Evolutionary conservation across 2,113 vertebrate genomes (phyloP).

Genomic region (Neomonachus schauinslandi): DNA sequence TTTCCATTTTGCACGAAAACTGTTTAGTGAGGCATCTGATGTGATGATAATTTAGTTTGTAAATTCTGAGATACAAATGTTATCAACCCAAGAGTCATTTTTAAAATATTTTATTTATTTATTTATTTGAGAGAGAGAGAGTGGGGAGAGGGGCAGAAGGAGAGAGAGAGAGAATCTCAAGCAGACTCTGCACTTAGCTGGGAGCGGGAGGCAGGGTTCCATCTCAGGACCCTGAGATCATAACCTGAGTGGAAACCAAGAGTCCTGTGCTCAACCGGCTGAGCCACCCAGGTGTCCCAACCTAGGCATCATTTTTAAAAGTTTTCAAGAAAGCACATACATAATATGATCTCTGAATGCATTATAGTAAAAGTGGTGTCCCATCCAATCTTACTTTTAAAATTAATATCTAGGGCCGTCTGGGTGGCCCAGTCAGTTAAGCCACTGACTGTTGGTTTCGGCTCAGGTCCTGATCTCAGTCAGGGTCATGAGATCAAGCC

Average conservation of each 20-base stretch:
- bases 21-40: not conserved
- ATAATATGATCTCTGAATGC: not conserved
- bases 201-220: not conserved
- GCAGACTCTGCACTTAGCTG: not conserved
- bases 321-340: not conserved
- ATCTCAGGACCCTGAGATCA: not conserved
- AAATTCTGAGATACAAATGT: slow-evolving; percentile 29
- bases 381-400: not conserved
- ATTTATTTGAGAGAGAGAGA: not conserved
- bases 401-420: not conserved
- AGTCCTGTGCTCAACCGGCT: not conserved
- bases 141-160: not conserved
- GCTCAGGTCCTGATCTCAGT: too few species aligned
- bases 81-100: not conserved
- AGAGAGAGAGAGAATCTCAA: not conserved
- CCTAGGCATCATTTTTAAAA: not conserved
- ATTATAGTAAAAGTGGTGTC: not conserved
- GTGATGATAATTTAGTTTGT: not conserved
- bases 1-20: not conserved
- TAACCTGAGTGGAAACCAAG: not conserved
- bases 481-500: too few species aligned
- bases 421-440: not conserved
- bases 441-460: not conserved
- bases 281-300: not conserved
- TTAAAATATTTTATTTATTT: not conserved